Percentiles rank a stretch among this genome's conserved stretches.
Evolutionary conservation across 2,113 vertebrate species (phyloP).

Genomic region (Poeciliopsis retropinna): DNA sequence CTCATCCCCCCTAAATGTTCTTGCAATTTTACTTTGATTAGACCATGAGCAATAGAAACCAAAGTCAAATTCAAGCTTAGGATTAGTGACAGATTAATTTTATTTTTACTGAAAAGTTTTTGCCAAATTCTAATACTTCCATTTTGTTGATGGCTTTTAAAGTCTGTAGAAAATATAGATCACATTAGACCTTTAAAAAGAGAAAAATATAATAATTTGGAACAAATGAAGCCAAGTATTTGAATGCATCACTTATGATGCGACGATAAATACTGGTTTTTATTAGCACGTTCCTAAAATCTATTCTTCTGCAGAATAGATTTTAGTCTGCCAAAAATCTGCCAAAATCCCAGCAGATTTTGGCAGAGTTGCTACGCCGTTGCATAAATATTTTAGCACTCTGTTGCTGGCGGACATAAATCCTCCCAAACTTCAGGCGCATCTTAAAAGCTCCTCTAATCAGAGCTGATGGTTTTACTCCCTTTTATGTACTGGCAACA

Average conservation of each 20-base stretch:
- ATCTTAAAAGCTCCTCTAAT: slow-evolving; percentile 5
- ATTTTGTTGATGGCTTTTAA: too few species aligned
- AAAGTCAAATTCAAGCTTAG: too few species aligned
- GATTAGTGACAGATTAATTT: too few species aligned
- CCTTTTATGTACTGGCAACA: background rate
- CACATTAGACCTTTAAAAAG: background rate
- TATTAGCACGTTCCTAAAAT: slow-evolving; percentile 1
- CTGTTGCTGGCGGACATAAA: slow-evolving; percentile 5
- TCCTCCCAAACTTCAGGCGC: background rate
- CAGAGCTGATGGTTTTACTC: background rate
- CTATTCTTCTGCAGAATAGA: background rate
- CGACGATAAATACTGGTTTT: background rate
- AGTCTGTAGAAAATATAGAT: too few species aligned
- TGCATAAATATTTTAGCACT: slow-evolving; percentile 29
- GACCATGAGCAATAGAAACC: too few species aligned
- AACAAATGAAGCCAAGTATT: too few species aligned
- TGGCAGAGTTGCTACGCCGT: slow-evolving; percentile 6
- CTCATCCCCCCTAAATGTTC: too few species aligned
- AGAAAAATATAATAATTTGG: background rate
- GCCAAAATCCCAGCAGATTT: background rate
- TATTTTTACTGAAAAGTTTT: too few species aligned
- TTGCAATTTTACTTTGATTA: too few species aligned
- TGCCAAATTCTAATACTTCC: too few species aligned
- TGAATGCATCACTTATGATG: too few species aligned
- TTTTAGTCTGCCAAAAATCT: too few species aligned